A percentile compares a stretch with the other conserved stretches of the same genome.
These are phyloP conservation scores for Neopipo cinnamomea DNA, from an alignment of 2,113 vertebrate genomes.

Conservation along the genomic window DNA sequence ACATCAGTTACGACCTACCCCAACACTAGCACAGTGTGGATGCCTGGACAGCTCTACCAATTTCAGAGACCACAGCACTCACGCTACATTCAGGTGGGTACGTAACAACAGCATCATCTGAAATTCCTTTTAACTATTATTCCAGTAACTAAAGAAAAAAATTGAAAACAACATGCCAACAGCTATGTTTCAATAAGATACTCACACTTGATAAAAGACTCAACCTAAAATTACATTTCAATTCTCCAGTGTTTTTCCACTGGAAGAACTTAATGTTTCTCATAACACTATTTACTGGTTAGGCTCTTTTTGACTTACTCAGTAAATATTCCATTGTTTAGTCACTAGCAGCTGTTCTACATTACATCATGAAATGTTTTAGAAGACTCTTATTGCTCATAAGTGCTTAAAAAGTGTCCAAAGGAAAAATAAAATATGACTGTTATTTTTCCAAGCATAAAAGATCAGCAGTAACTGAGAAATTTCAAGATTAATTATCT, in stretches of 20 bases:
- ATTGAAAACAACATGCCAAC: neutral
- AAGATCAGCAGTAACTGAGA: neutral
- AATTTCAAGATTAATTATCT: neutral
- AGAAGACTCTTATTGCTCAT: neutral
- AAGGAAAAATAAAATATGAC: conserved; percentile 27
- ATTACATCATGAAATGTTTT: neutral
- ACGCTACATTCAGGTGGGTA: accelerated
- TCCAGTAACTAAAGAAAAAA: neutral
- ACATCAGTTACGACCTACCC: neutral
- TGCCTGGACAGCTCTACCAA: neutral
- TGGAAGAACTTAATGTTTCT: neutral
- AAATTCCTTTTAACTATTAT: neutral
- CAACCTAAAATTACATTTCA: neutral
- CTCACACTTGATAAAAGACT: neutral
- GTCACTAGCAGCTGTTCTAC: neutral
- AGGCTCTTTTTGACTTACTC: neutral
- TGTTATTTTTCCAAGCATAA: neutral
- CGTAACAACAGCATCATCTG: neutral
- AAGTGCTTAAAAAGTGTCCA: neutral
- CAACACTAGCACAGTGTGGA: neutral
- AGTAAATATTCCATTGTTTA: conserved; percentile 7
- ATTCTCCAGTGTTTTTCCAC: neutral
- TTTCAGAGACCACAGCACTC: neutral
- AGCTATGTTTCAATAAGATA: neutral
- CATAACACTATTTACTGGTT: neutral